Conservation (phyloP, 2,797 vertebrate species). For the Notoglanidium macrostoma region DNA sequence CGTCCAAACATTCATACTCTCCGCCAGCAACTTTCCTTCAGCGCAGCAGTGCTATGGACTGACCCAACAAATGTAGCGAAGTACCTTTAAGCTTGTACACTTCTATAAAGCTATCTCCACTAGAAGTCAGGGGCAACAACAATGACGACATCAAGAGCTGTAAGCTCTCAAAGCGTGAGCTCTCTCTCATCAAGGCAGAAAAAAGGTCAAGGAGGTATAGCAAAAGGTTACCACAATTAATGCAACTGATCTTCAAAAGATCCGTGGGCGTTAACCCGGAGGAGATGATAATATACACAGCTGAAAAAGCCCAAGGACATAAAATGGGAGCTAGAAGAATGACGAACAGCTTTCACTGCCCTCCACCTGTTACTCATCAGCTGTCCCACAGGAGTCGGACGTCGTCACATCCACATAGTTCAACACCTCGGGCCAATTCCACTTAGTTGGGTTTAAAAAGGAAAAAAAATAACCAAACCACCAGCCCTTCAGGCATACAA, state of each 20-base stretch:
- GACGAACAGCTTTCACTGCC: neutral
- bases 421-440: neutral
- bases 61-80: too few relatives aligned
- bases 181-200: neutral
- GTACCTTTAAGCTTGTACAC: too few relatives aligned
- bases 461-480: too few relatives aligned
- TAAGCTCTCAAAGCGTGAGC: neutral
- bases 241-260: too few relatives aligned
- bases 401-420: neutral
- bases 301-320: slow-evolving; percentile 8
- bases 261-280: neutral
- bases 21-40: too few relatives aligned
- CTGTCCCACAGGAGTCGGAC: neutral
- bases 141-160: too few relatives aligned
- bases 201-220: neutral
- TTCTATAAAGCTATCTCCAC: too few relatives aligned
- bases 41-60: too few relatives aligned
- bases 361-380: slow-evolving; percentile 16
- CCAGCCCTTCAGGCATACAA: neutral
- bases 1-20: too few relatives aligned
- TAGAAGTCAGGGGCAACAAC: too few relatives aligned
- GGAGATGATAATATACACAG: neutral
- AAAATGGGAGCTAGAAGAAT: slow-evolving; percentile 7
- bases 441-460: neutral
- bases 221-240: neutral